A percentile compares a stretch with the other conserved stretches of the same genome.
phyloP scores from a whole-genome alignment of 2,113 vertebrate species.

The Petroica traversi region DNA sequence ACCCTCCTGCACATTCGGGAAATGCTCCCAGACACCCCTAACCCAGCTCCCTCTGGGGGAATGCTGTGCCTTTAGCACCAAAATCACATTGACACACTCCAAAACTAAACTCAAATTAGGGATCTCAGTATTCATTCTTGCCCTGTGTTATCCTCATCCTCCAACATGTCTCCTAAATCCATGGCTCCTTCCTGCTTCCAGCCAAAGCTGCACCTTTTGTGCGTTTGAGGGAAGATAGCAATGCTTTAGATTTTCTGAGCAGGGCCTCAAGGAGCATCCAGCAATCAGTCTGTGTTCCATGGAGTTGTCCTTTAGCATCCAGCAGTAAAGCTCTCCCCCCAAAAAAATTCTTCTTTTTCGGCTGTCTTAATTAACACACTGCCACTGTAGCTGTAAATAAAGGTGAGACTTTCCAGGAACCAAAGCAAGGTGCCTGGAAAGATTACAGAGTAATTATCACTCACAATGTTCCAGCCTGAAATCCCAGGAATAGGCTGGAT shows the following conservation, averaged over 20 bases:
- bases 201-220: background rate
- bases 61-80: background rate
- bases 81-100: rapidly evolving
- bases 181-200: background rate
- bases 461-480: background rate
- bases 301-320: background rate
- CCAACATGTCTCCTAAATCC: background rate
- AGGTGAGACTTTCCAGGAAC: background rate
- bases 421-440: background rate
- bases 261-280: background rate
- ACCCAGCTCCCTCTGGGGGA: background rate
- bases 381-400: background rate
- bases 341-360: rapidly evolving
- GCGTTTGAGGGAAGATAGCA: background rate
- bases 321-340: background rate
- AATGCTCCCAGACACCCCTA: background rate
- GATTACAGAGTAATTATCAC: background rate
- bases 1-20: rapidly evolving
- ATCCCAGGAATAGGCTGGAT: background rate
- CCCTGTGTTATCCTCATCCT: background rate
- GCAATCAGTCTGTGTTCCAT: rapidly evolving
- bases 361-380: background rate
- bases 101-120: background rate
- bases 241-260: background rate
- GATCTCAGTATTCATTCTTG: background rate